Evolutionary conservation across 1,140 invertebrate genomes (phyloP).

Genomic region (Ceratosolen fusciceps): DNA sequence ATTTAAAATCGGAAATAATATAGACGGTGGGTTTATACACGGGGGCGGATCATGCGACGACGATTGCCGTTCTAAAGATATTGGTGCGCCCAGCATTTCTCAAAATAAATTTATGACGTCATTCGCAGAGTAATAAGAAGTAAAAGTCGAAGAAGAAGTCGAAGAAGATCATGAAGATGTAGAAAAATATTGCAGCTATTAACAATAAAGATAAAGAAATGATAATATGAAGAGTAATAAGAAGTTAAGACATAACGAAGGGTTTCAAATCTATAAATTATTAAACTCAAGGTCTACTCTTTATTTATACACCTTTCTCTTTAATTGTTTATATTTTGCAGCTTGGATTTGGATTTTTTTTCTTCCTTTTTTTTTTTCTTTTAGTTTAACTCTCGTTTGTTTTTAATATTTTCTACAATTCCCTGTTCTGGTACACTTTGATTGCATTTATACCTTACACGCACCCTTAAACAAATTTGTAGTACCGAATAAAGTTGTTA

Average conservation of each 20-base stretch:
- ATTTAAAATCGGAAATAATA: background rate
- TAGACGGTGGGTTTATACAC: background rate
- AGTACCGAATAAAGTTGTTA: too few relatives aligned
- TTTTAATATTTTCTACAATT: too few relatives aligned
- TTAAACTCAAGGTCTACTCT: background rate
- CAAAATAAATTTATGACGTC: slow-evolving; percentile 66
- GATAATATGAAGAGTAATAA: background rate
- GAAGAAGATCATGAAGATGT: background rate
- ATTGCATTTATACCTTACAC: too few relatives aligned
- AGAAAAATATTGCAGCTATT: background rate
- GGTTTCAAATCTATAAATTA: background rate
- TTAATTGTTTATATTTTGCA: background rate
- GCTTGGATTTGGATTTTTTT: too few relatives aligned
- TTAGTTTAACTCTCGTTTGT: too few relatives aligned
- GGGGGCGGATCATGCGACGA: background rate
- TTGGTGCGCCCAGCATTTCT: slow-evolving; percentile 63
- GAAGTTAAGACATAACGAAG: background rate
- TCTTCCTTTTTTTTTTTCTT: too few relatives aligned
- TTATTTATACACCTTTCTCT: too few relatives aligned
- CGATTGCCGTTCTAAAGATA: slow-evolving; percentile 64
- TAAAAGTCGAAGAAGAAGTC: slow-evolving; percentile 19
- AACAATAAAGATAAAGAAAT: background rate
- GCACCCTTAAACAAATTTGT: too few relatives aligned
- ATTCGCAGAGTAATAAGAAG: slow-evolving; percentile 49
- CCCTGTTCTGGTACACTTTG: too few relatives aligned